A percentile compares a stretch with the other conserved stretches of the same genome.
Evolutionary conservation across 1,140 invertebrate genomes (phyloP).

Genomic region (Hyles euphorbiae): DNA sequence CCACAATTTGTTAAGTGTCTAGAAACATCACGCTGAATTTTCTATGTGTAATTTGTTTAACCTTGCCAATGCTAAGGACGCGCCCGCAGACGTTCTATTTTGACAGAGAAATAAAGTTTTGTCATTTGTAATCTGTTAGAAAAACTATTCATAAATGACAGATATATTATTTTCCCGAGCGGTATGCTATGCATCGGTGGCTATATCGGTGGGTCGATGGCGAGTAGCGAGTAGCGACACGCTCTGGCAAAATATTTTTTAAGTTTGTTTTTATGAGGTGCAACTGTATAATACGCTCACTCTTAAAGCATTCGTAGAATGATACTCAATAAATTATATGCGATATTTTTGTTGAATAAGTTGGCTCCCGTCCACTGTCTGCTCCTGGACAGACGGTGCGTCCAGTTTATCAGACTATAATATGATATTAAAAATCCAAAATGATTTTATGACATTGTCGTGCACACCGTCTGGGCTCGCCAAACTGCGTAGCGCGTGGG

Average conservation of each 20-base stretch:
- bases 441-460: slow-evolving; percentile 7
- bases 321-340: slow-evolving; percentile 67
- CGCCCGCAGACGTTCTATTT: slow-evolving; percentile 18
- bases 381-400: slow-evolving; percentile 40
- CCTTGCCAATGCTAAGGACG: slow-evolving; percentile 20
- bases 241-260: slow-evolving; percentile 53
- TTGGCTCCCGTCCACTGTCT: slow-evolving; percentile 62
- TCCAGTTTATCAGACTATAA: slow-evolving; percentile 33
- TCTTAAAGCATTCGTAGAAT: slow-evolving; percentile 59
- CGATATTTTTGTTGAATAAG: slow-evolving; percentile 64
- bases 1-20: too few relatives aligned
- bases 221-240: slow-evolving; percentile 22
- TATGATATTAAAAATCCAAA: slow-evolving; percentile 20
- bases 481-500: too few relatives aligned
- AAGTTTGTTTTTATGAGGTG: slow-evolving; percentile 69
- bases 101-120: slow-evolving; percentile 35
- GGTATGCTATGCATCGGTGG: slow-evolving; percentile 31
- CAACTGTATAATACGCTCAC: slow-evolving; percentile 58
- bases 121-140: slow-evolving; percentile 31
- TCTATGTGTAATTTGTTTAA: slow-evolving; percentile 7
- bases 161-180: slow-evolving; percentile 30
- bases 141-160: slow-evolving; percentile 30
- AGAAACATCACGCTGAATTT: too few relatives aligned
- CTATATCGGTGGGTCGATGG: slow-evolving; percentile 37
- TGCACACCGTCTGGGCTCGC: too few relatives aligned